phyloP scores from a whole-genome alignment of 2,113 vertebrate species.

The Toxotes chatareus region DNA sequence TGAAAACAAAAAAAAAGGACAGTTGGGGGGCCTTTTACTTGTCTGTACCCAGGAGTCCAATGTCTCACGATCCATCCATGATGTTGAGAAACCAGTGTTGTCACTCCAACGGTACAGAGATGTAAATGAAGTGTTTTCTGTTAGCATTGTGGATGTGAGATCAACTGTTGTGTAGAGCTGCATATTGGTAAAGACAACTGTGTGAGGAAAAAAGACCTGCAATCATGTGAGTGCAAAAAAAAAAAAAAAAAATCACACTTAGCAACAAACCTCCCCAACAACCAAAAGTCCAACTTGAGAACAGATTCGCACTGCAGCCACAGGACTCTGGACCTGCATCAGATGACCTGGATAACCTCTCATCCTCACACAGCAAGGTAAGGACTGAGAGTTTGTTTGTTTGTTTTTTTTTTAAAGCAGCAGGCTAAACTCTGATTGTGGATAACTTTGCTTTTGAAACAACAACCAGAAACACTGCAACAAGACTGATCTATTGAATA shows the following conservation, averaged over 20 bases:
- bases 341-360: slow-evolving; percentile 19
- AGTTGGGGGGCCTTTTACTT: too few relatives aligned
- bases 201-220: neutral
- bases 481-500: slow-evolving; percentile 8
- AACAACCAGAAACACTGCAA: slow-evolving; percentile 23
- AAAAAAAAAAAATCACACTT: neutral
- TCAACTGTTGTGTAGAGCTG: neutral
- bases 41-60: too few relatives aligned
- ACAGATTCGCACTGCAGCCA: neutral
- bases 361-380: neutral
- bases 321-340: neutral
- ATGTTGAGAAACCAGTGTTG: too few relatives aligned
- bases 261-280: neutral
- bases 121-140: too few relatives aligned
- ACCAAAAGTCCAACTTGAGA: neutral
- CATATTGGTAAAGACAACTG: neutral
- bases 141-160: neutral
- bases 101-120: too few relatives aligned
- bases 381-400: neutral
- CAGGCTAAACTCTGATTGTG: neutral
- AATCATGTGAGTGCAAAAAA: neutral
- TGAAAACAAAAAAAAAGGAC: too few relatives aligned
- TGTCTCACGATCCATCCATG: too few relatives aligned
- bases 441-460: slow-evolving; percentile 2
- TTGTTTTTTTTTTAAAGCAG: neutral